A percentile compares a stretch with the other conserved stretches of the same genome.
Evolutionary conservation across 2,113 vertebrate genomes (phyloP).

Genomic region (Leucopsar rothschildi): DNA sequence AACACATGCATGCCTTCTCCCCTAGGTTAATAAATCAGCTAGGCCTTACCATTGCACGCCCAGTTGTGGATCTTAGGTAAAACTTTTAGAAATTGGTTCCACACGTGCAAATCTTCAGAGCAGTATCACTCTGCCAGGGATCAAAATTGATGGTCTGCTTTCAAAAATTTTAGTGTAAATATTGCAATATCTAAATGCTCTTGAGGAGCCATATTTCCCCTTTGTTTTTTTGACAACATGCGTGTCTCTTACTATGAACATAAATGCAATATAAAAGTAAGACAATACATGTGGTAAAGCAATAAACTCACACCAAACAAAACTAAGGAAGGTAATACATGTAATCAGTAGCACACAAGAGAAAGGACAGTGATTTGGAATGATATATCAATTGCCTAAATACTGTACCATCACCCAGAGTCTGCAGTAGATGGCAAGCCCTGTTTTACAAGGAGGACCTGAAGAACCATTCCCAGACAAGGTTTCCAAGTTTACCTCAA

Average conservation of each 20-base stretch:
- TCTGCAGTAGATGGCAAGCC: too few species aligned
- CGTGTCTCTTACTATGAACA: rapidly evolving
- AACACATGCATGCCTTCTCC: neutral
- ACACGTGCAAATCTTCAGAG: neutral
- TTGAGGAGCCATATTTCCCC: too few species aligned
- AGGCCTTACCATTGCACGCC: neutral
- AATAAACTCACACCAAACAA: neutral
- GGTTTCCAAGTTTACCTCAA: too few species aligned
- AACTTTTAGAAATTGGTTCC: neutral
- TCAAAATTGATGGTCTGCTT: neutral
- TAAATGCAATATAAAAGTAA: neutral
- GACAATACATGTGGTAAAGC: too few species aligned
- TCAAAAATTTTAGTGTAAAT: neutral
- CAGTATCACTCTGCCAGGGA: neutral
- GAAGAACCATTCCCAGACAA: too few species aligned
- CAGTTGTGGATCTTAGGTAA: neutral
- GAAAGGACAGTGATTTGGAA: neutral
- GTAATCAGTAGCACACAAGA: neutral
- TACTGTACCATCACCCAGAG: too few species aligned
- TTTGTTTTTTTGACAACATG: neutral
- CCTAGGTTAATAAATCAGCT: neutral
- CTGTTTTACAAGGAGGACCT: too few species aligned
- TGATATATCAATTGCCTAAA: too few species aligned
- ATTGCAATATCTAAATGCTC: neutral
- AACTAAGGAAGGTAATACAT: neutral